phyloP scores from a whole-genome alignment of 2,888 invertebrate genomes.

The Eupsilia transversa region DNA sequence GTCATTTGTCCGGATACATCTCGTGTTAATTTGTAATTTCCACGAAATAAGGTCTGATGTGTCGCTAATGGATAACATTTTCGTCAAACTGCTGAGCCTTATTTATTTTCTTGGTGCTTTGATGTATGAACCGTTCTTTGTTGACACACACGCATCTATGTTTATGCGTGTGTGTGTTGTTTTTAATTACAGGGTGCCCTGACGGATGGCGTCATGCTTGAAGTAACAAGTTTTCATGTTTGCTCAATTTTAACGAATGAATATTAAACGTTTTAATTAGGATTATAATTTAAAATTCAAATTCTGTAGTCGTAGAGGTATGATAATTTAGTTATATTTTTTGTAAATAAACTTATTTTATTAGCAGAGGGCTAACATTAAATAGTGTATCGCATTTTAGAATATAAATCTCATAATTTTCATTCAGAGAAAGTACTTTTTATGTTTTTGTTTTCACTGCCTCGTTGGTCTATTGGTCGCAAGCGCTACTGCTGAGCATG shows the following conservation, averaged over 20 bases:
- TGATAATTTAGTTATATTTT: slow-evolving; percentile 21
- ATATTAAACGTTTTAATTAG: slow-evolving; percentile 46
- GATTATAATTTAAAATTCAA: slow-evolving; percentile 50
- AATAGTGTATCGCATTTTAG: slow-evolving; percentile 9
- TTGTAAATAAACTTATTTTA: slow-evolving; percentile 27
- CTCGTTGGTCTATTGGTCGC: no score
- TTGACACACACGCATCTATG: slow-evolving; percentile 14
- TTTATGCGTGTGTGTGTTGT: slow-evolving; percentile 20
- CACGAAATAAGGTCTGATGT: slow-evolving; percentile 66
- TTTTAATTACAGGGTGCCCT: slow-evolving; percentile 25
- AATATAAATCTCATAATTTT: slow-evolving; percentile 15
- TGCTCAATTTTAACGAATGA: slow-evolving; percentile 37
- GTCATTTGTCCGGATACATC: slow-evolving; percentile 66
- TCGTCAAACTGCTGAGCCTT: slow-evolving; percentile 59
- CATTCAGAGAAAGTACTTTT: not conserved
- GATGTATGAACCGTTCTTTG: slow-evolving; percentile 44
- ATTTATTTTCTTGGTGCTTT: slow-evolving; percentile 59
- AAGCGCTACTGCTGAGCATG: no score
- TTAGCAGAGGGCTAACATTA: slow-evolving; percentile 7
- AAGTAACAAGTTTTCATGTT: slow-evolving; percentile 41
- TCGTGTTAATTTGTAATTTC: slow-evolving; percentile 69
- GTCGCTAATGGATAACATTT: slow-evolving; percentile 65
- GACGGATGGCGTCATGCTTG: slow-evolving; percentile 41
- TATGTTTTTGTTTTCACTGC: not conserved
- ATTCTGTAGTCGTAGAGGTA: slow-evolving; percentile 34